These are phyloP conservation scores for Ormyrus thymus DNA, from an alignment of 2,888 invertebrate species.

Conservation along the genomic window DNA sequence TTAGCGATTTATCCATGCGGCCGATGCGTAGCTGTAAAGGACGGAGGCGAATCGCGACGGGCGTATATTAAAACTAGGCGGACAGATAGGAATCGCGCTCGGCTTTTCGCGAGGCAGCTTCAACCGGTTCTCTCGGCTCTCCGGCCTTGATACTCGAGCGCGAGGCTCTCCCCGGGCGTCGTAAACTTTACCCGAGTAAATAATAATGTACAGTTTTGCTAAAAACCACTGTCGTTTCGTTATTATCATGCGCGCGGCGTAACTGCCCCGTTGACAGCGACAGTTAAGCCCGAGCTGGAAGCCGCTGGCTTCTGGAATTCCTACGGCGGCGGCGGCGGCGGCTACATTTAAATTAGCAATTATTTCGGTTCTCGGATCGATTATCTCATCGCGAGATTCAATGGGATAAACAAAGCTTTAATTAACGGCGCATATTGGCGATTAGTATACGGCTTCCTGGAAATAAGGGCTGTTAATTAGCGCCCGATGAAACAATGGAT, in stretches of 20 bases:
- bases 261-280: not conserved
- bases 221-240: not conserved
- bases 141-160: constrained; percentile 37
- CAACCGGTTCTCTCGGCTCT: constrained; percentile 38
- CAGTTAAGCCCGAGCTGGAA: not conserved
- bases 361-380: not conserved
- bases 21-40: not conserved
- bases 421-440: constrained; percentile 43
- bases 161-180: not conserved
- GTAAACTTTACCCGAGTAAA: not conserved
- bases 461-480: not conserved
- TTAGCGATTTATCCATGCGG: constrained; percentile 22
- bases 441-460: constrained; percentile 42
- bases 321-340: not conserved
- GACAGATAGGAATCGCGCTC: not conserved
- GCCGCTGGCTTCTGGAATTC: not conserved
- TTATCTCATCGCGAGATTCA: constrained; percentile 13
- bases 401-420: constrained; percentile 33
- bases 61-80: not conserved
- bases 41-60: not conserved
- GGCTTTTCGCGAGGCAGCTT: not conserved
- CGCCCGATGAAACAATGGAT: not conserved
- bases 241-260: not conserved
- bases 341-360: not conserved
- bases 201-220: not conserved